phyloP scores from a whole-genome alignment of 2,797 vertebrate genomes.

The Amblyopsis hoosieri region DNA sequence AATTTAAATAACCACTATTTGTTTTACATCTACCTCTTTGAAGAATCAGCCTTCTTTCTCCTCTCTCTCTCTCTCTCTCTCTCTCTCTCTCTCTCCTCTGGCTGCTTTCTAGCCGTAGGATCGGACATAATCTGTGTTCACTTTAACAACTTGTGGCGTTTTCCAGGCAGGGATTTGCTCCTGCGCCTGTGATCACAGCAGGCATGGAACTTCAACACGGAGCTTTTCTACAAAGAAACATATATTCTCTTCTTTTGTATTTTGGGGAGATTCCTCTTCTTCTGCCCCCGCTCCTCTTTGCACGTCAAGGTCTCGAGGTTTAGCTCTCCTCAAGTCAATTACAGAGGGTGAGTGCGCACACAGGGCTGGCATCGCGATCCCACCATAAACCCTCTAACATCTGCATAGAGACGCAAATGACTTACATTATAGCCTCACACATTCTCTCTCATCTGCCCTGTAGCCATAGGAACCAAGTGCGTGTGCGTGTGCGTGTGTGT shows the following conservation, averaged over 20 bases:
- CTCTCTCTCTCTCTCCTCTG: neutral
- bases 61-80: slow-evolving; percentile 20
- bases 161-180: slow-evolving; percentile 69
- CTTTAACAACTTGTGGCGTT: slow-evolving; percentile 70
- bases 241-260: slow-evolving; percentile 58
- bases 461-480: neutral
- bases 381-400: no score
- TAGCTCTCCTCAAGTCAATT: no score
- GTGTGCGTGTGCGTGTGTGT: neutral
- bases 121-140: slow-evolving; percentile 43
- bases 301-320: no score
- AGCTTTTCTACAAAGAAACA: slow-evolving; percentile 57
- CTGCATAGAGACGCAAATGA: no score
- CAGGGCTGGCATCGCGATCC: no score
- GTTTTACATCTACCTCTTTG: neutral
- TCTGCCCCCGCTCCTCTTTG: slow-evolving; percentile 11
- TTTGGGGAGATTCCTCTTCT: neutral
- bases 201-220: slow-evolving; percentile 61
- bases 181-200: slow-evolving; percentile 65
- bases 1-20: neutral
- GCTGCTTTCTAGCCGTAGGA: slow-evolving; percentile 30
- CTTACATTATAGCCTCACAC: neutral
- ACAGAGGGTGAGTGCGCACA: no score
- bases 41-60: slow-evolving; percentile 6
- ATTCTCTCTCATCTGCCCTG: neutral